These are phyloP conservation scores for Urosaurus nigricauda DNA, from an alignment of 2,797 vertebrate genomes.

Conservation along the genomic window DNA sequence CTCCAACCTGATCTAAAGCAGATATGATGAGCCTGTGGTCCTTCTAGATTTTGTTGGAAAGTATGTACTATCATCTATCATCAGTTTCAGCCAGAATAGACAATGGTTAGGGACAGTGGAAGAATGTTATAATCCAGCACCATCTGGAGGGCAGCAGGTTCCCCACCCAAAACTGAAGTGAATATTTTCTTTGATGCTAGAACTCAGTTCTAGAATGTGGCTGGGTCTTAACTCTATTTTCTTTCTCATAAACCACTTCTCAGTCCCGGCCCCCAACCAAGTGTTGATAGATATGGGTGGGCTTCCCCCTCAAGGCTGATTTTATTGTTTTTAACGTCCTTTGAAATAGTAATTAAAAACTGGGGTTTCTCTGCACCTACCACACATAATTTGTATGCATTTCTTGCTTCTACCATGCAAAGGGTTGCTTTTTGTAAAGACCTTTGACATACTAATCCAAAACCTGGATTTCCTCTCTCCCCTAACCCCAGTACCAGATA, in stretches of 20 bases:
- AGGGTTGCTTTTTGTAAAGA: no score
- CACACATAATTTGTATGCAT: not conserved
- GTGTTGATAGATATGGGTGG: not conserved
- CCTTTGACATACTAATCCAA: no score
- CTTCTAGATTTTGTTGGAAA: not conserved
- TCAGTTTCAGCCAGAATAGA: not conserved
- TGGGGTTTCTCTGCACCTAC: no score
- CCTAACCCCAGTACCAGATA: no score
- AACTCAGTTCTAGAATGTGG: not conserved
- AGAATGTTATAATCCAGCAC: not conserved
- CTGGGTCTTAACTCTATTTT: not conserved
- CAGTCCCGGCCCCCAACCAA: not conserved
- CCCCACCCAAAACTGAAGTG: not conserved
- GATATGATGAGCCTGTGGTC: not conserved
- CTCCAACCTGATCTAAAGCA: not conserved
- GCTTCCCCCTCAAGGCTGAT: not conserved
- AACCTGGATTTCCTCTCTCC: no score
- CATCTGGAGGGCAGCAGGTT: not conserved
- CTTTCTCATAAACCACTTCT: not conserved
- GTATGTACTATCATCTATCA: not conserved
- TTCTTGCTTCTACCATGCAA: not conserved
- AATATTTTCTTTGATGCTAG: not conserved
- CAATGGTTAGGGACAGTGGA: not conserved
- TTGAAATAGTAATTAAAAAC: not conserved
- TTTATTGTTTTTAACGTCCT: not conserved